phyloP scores from a whole-genome alignment of 1,140 invertebrate genomes.

The Aphidius ervi region DNA sequence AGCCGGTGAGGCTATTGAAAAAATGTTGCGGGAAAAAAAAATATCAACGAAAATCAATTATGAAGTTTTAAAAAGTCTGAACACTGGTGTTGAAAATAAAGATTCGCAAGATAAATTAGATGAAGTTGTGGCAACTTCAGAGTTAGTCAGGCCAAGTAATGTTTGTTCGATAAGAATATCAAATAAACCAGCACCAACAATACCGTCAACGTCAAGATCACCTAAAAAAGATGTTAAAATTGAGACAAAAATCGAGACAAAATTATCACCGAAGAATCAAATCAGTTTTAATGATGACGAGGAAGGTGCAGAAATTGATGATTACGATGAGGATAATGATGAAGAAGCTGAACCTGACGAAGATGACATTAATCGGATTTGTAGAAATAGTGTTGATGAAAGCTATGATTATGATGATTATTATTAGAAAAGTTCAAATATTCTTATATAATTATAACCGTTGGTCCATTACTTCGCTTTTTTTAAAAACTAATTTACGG shows the following conservation, averaged over 20 bases:
- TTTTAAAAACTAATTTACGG: too few species aligned
- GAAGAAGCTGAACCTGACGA: neutral
- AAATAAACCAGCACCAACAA: too few species aligned
- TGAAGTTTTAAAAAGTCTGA: slow-evolving; percentile 85
- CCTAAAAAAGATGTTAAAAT: too few species aligned
- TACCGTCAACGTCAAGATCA: too few species aligned
- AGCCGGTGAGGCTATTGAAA: slow-evolving; percentile 90
- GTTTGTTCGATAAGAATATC: neutral
- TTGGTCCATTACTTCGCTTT: too few species aligned
- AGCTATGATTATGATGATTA: neutral
- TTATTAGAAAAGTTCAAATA: neutral
- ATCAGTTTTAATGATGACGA: neutral
- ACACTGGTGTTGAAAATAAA: slow-evolving; percentile 45
- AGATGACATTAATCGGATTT: neutral
- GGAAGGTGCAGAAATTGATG: neutral
- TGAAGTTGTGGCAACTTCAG: neutral
- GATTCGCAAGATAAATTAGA: neutral
- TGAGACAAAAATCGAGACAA: neutral
- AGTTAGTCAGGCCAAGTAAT: neutral
- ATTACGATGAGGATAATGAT: slow-evolving; percentile 6
- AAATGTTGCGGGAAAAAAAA: slow-evolving; percentile 91
- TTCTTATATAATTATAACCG: too few species aligned
- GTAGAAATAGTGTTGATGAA: neutral
- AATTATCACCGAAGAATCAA: neutral
- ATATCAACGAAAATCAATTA: slow-evolving; percentile 97